These are phyloP conservation scores for Mus minutoides DNA, from an alignment of 2,797 vertebrate species.

Conservation along the genomic window DNA sequence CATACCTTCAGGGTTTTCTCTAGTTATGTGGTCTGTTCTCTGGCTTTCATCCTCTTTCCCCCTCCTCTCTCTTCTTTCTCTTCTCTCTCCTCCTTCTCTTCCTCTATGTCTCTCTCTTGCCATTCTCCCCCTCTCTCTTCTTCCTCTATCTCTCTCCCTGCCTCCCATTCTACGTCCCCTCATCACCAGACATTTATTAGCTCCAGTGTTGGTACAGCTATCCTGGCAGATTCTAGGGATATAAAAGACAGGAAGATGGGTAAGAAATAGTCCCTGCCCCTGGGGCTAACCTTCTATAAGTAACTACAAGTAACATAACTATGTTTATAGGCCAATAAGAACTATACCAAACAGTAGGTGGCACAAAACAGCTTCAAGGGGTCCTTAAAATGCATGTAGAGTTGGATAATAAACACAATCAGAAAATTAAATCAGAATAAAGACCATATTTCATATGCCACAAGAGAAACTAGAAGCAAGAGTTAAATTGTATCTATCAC, in stretches of 20 bases:
- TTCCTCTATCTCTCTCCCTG: not conserved
- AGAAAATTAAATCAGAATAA: slow-evolving; percentile 17
- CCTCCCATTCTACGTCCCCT: not conserved
- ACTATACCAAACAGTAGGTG: not conserved
- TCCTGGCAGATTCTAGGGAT: not conserved
- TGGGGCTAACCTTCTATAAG: not conserved
- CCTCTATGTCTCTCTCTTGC: not conserved
- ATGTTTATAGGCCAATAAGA: not conserved
- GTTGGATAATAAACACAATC: not conserved
- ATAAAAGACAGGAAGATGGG: not conserved
- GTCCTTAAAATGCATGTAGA: not conserved
- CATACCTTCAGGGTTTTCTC: not conserved
- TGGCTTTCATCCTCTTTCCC: fast-evolving
- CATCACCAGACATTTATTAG: not conserved
- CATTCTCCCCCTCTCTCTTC: not conserved
- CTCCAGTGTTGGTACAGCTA: not conserved
- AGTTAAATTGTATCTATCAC: not conserved
- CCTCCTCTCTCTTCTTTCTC: no score
- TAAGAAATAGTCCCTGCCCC: not conserved
- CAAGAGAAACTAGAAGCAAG: slow-evolving; percentile 16
- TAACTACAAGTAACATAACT: not conserved
- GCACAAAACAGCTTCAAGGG: not conserved
- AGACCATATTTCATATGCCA: not conserved
- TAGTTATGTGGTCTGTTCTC: fast-evolving
- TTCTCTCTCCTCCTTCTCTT: not conserved